A percentile compares a stretch with the other conserved stretches of the same genome.
phyloP scores from a whole-genome alignment of 2,888 invertebrate species.

The Yponomeuta cagnagella region DNA sequence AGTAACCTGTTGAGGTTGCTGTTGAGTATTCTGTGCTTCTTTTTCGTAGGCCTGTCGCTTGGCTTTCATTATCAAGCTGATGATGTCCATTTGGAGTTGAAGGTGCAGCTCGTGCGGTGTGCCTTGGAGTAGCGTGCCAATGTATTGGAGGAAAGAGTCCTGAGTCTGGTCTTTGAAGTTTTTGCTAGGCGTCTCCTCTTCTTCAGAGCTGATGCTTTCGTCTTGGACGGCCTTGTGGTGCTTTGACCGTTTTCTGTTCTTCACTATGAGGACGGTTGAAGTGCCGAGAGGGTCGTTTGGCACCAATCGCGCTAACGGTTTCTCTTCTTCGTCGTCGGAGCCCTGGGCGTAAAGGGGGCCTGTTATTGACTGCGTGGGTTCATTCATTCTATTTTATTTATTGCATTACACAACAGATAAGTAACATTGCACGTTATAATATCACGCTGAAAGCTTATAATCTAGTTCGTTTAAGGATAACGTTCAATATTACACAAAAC shows the following conservation, averaged over 20 bases:
- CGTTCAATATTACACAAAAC: too few species aligned
- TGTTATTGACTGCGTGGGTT: too few species aligned
- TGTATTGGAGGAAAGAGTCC: slow-evolving; percentile 39
- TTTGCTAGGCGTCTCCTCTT: not conserved
- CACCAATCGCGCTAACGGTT: too few species aligned
- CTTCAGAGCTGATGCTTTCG: not conserved
- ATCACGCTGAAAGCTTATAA: too few species aligned
- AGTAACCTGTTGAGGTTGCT: slow-evolving; percentile 11
- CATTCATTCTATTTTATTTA: too few species aligned
- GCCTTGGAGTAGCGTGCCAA: slow-evolving; percentile 40
- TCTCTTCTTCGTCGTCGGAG: too few species aligned
- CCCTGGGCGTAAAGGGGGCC: too few species aligned
- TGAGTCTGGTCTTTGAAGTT: not conserved
- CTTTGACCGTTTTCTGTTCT: not conserved
- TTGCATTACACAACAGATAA: too few species aligned
- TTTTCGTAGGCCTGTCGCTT: slow-evolving; percentile 26
- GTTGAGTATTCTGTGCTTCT: not conserved
- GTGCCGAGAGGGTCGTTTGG: too few species aligned
- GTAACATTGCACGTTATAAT: too few species aligned
- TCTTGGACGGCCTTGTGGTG: not conserved
- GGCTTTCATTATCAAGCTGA: slow-evolving; percentile 44
- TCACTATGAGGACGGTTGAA: too few species aligned
- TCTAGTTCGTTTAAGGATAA: too few species aligned
- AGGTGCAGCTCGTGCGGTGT: slow-evolving; percentile 34
- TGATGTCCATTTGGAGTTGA: slow-evolving; percentile 47